phyloP scores from a whole-genome alignment of 2,113 vertebrate genomes.

The Coreoperca whiteheadi region DNA sequence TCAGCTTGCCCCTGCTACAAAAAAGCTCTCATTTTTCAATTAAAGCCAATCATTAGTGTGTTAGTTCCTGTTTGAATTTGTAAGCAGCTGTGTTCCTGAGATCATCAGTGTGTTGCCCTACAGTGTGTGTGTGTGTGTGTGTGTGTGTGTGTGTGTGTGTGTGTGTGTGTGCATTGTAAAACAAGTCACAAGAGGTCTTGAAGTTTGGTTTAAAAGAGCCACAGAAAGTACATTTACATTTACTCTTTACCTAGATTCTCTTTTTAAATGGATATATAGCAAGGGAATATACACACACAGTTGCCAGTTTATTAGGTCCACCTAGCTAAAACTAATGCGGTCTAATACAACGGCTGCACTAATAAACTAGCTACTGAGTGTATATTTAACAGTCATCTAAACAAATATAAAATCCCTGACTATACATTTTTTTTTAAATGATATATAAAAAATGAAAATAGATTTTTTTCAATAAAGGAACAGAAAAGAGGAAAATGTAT shows the following conservation, averaged over 20 bases:
- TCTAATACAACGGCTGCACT: no score
- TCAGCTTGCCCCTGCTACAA: conserved; percentile 1
- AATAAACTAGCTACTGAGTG: no score
- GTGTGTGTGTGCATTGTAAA: not conserved
- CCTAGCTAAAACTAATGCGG: not conserved
- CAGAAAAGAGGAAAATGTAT: no score
- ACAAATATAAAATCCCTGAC: no score
- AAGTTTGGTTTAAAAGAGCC: conserved; percentile 16
- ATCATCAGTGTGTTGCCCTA: conserved; percentile 7
- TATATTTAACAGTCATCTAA: no score
- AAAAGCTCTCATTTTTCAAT: conserved; percentile 47
- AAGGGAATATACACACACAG: not conserved
- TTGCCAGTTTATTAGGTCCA: not conserved
- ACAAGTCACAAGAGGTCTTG: not conserved
- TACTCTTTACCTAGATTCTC: not conserved
- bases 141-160: conserved; percentile 33
- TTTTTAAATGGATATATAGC: not conserved
- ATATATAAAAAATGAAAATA: no score
- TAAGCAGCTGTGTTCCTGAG: conserved; percentile 26
- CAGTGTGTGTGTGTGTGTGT: conserved; percentile 13
- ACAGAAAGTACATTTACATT: not conserved
- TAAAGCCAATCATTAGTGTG: conserved; percentile 46
- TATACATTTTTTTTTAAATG: no score
- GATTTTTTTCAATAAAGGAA: no score
- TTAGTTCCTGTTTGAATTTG: conserved; percentile 53